Evolutionary conservation across 2,888 invertebrate species (phyloP), one percentile per base, ranked within the genome.

Genomic region (Limenitis camilla): DNA sequence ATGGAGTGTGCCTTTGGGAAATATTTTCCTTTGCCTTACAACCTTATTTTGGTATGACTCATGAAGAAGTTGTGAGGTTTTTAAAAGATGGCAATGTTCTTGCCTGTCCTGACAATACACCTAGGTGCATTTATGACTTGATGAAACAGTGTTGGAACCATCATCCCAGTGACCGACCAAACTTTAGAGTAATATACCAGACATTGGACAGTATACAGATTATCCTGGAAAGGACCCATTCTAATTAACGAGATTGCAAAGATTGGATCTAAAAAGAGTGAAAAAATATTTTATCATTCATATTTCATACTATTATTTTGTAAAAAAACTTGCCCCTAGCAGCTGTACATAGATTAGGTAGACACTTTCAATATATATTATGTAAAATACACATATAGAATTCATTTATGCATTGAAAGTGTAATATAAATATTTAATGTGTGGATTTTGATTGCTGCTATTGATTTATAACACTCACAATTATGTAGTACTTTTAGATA

Each of bases 41-140:
- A 79, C 98, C 98, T 6, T 98, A 98, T 74, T 97, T 96, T 77
- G 98, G 97, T 5, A 94, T 97, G 94, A 97, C 97, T 8, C 98
- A 98, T 73, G 97, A 97, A 77, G 97, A 98, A 87, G 98, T 98
- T 32, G 96, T 97, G 9, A 94, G 94, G 71, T 97, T 94, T 83
- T 91, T 98, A 50, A 97, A 97, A 78, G 97, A 96, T 63, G 97
- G 97, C 8, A 95, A 96, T 78, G 93, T 96, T 40, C 90, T 98
- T 45, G 92, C 92, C 43, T 94, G 95, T 72, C 98, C 98, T 1
- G 97, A 97, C 61, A 95, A 95, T 71, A 96, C 96, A 40, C 96
- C 96, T 0, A 85, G 92, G 31, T 91, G 93, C 60, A 91, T 96
- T 32, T 98, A 97, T 80, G 94, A 96, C 56, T 84, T 98, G 40